Conservation (phyloP, 2,888 invertebrate genomes). For the Erebia palarica region DNA sequence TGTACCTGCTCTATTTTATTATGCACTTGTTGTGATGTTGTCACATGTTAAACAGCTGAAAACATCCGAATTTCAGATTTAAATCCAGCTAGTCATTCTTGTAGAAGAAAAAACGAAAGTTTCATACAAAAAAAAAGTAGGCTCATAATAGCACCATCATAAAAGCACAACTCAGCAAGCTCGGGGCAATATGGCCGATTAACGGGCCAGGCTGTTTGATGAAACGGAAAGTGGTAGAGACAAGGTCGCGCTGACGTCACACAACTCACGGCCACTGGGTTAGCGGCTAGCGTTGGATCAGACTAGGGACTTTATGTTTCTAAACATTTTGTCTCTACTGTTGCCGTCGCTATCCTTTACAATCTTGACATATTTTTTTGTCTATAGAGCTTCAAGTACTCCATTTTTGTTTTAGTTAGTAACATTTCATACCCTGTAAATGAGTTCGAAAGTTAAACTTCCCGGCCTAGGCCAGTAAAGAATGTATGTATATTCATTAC, state of each 20-base stretch:
- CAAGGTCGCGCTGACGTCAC: constrained; percentile 35
- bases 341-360: no score
- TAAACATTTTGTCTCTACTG: background rate
- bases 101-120: constrained; percentile 11
- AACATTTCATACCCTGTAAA: no score
- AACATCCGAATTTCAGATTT: constrained; percentile 3
- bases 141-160: constrained; percentile 1
- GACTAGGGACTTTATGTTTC: background rate
- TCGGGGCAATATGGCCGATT: constrained; percentile 20
- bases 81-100: background rate
- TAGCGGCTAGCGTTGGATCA: background rate
- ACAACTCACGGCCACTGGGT: constrained; percentile 14
- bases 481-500: no score
- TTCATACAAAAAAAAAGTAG: constrained; percentile 1
- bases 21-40: no score
- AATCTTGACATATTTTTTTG: no score
- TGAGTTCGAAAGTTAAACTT: no score
- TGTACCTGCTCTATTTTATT: no score
- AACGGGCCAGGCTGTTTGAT: constrained; percentile 30
- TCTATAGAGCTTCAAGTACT: no score
- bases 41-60: background rate
- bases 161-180: constrained; percentile 10
- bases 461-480: no score
- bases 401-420: no score
- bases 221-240: constrained; percentile 35